Conservation (phyloP, 2,797 vertebrate genomes). For the Myotis planiceps region DNA sequence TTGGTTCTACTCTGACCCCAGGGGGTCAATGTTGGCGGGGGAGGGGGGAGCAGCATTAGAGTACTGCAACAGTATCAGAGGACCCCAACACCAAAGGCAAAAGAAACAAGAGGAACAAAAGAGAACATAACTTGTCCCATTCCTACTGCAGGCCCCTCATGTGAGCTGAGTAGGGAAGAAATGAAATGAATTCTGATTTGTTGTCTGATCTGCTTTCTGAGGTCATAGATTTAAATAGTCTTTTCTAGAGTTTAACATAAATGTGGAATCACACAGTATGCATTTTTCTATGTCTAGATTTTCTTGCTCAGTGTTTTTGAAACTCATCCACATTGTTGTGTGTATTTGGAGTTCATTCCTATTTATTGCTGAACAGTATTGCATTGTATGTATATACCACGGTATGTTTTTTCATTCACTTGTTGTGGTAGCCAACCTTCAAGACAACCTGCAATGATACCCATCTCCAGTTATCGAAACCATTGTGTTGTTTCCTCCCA, state of each 20-base stretch:
- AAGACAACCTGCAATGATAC: not conserved
- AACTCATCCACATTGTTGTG: not conserved
- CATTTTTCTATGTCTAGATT: not conserved
- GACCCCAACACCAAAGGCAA: not conserved
- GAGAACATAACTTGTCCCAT: not conserved
- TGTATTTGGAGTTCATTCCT: not conserved
- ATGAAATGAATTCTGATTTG: not conserved
- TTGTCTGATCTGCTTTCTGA: not conserved
- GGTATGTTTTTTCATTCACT: not conserved
- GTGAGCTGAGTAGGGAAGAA: not conserved
- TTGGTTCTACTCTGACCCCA: not conserved
- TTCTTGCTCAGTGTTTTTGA: not conserved
- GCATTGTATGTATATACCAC: not conserved
- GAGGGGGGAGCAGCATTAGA: not conserved
- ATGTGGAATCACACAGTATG: not conserved
- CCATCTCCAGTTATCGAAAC: not conserved
- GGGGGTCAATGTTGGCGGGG: not conserved
- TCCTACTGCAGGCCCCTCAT: no score
- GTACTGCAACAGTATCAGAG: not conserved
- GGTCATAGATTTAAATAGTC: not conserved
- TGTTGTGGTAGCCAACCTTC: not conserved
- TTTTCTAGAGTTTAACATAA: not conserved
- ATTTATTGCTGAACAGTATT: not conserved
- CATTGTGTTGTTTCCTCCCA: not conserved
- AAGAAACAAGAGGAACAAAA: not conserved